Percentiles rank a stretch among this genome's conserved stretches.
Evolutionary conservation across 1,140 invertebrate genomes (phyloP).

Genomic region (Aphelinus atriplicis): DNA sequence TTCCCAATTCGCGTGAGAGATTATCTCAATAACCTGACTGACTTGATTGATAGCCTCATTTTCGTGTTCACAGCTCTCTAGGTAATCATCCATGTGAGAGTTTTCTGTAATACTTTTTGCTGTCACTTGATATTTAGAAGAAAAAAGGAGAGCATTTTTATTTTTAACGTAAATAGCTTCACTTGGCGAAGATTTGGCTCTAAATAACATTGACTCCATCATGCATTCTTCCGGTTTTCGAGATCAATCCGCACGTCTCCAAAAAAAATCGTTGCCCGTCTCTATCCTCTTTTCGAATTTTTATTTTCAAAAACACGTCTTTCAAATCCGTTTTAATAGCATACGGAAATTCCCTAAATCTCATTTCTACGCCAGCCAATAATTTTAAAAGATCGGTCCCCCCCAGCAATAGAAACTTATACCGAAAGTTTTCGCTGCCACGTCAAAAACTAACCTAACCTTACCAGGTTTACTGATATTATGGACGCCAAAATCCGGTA

Average conservation of each 20-base stretch:
- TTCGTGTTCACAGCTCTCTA: background rate
- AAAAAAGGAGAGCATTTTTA: constrained; percentile 2
- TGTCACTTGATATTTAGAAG: background rate
- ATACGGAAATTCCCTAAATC: constrained; percentile 47
- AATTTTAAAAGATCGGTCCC: constrained; percentile 50
- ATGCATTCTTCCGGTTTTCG: constrained; percentile 38
- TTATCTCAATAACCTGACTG: background rate
- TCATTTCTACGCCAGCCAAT: constrained; percentile 49
- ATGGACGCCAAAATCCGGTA: background rate
- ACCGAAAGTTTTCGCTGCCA: constrained; percentile 41
- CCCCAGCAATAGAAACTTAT: constrained; percentile 39
- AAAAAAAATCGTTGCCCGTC: constrained; percentile 52
- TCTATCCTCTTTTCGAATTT: constrained; percentile 48
- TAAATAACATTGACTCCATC: constrained; percentile 56
- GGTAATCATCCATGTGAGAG: constrained; percentile 56
- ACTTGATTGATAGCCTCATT: background rate
- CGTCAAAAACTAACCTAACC: constrained; percentile 49
- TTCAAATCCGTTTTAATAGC: constrained; percentile 52
- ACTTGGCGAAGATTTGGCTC: constrained; percentile 51
- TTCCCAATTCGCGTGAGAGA: constrained; percentile 15
- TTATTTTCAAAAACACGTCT: constrained; percentile 58
- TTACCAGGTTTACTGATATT: constrained; percentile 47
- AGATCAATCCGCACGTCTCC: constrained; percentile 36
- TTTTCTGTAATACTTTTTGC: constrained; percentile 13
- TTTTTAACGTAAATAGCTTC: constrained; percentile 41